Evolutionary conservation across 2,113 vertebrate genomes (phyloP).

Genomic region (Gadus chalcogrammus): DNA sequence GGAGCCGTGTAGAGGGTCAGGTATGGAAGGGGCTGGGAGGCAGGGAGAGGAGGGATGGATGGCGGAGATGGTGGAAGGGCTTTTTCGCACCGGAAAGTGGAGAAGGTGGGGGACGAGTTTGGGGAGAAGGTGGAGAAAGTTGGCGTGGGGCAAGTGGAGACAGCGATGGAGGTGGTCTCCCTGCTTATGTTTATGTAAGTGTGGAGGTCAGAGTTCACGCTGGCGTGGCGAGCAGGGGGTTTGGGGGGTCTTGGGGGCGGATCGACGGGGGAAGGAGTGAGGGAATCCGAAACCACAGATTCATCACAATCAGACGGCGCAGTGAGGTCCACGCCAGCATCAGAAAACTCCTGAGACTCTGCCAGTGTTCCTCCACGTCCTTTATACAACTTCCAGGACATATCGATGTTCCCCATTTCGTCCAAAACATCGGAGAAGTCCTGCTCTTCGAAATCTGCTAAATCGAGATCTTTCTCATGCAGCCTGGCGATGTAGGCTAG

Average conservation of each 20-base stretch:
- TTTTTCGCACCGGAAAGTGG: conserved; percentile 65
- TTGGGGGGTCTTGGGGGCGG: conserved; percentile 73
- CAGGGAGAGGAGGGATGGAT: conserved; percentile 57
- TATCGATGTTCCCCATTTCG: conserved; percentile 70
- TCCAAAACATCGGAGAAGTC: conserved; percentile 68
- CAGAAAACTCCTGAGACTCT: conserved; percentile 75
- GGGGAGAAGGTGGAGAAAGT: conserved; percentile 55
- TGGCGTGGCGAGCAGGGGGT: conserved; percentile 69
- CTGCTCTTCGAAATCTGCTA: conserved; percentile 65
- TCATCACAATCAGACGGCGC: conserved; percentile 74
- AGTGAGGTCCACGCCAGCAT: conserved; percentile 75
- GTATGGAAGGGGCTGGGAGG: conserved; percentile 58
- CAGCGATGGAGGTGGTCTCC: conserved; percentile 57
- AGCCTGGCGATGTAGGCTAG: conserved; percentile 64
- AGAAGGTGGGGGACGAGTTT: conserved; percentile 64
- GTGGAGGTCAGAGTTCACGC: conserved; percentile 69
- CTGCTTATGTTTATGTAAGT: conserved; percentile 74
- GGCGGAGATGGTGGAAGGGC: conserved; percentile 57
- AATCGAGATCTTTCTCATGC: conserved; percentile 68
- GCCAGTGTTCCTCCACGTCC: conserved; percentile 35
- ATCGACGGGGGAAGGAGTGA: conserved; percentile 65
- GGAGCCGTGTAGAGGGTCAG: conserved; percentile 62
- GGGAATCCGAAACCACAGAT: conserved; percentile 64
- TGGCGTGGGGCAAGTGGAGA: conserved; percentile 55
- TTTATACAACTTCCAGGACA: conserved; percentile 73